A percentile compares a stretch with the other conserved stretches of the same genome.
Conservation (phyloP, 2,888 invertebrate species). For the Thelaira solivaga region DNA sequence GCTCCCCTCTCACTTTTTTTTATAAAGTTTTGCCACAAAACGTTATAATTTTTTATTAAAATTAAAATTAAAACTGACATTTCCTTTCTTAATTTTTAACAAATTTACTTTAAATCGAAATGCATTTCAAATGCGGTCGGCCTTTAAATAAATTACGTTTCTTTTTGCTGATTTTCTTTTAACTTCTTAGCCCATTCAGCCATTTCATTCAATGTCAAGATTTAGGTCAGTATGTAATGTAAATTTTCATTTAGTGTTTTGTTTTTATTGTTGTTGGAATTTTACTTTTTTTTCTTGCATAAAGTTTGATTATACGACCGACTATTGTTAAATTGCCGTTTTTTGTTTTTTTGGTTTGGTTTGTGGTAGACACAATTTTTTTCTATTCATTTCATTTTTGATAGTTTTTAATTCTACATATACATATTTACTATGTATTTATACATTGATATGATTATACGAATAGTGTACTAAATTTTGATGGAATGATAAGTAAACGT, state of each 20-base stretch:
- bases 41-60: too few relatives aligned
- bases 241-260: too few relatives aligned
- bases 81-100: background rate
- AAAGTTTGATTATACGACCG: background rate
- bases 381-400: slow-evolving; percentile 13
- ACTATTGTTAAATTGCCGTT: background rate
- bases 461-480: background rate
- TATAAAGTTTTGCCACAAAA: too few relatives aligned
- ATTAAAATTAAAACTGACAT: background rate
- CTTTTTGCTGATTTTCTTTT: too few relatives aligned
- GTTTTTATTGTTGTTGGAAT: background rate
- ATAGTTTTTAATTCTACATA: slow-evolving; percentile 13
- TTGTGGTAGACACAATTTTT: background rate
- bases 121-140: background rate
- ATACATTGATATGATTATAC: background rate
- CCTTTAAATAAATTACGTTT: background rate
- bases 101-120: background rate
- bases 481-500: background rate
- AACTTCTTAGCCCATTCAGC: slow-evolving; percentile 1
- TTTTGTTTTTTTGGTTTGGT: too few relatives aligned
- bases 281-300: background rate
- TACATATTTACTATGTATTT: background rate
- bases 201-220: slow-evolving; percentile 30
- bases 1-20: too few relatives aligned
- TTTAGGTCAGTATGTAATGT: slow-evolving; percentile 28